Base-by-base conservation (phyloP, 2,888 invertebrate genomes). In the Clitarchus hookeri region DNA sequence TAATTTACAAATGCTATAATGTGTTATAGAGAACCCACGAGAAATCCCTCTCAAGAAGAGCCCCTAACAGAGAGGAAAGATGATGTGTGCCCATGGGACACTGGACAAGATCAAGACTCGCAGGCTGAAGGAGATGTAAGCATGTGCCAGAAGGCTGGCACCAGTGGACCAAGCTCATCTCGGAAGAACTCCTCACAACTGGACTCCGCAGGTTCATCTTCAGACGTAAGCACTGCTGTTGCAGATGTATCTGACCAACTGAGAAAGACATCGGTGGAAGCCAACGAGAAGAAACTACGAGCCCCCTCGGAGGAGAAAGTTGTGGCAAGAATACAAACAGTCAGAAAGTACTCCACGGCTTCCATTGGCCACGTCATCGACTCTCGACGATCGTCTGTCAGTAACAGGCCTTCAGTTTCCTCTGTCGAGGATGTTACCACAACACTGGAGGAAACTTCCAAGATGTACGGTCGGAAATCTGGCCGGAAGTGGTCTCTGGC, bases 131-230 rank as follows among this genome's bases (percentile, higher is more conserved):
- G 77, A n/a, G 79, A 27, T n/a, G 26, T n/a, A 79, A 25, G 27
- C 26, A 25, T 13, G 27, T 12, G 26, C 79, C 25, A 19, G 79
- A 79, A 79, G 79, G 27, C 12, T 27, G 23, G 82, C 23, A 26
- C 27, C 11, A 8, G 23, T n/a, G 65, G 65, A 19, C 44, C 77
- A 25, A 65, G 84, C 83, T 26, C 86, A 48, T 86, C 94, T 26
- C 93, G 95, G 44, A 95, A 95, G 90, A 95, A 95, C 91, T 95
- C 95, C 8, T 92, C 93, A 23, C 93, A 93, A 89, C 91, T 95
- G 83, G 95, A 95, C 91, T 95, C 95, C 25, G 95, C 94, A 90
- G 94, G 95, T 90, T 95, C 95, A n/a, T 95, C 95, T 19, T 96
- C 96, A 27, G 96, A 96, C 90, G 94, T 95, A 88, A 95, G 95